Conservation (phyloP, 2,888 invertebrate species). For the Emmelina monodactyla region DNA sequence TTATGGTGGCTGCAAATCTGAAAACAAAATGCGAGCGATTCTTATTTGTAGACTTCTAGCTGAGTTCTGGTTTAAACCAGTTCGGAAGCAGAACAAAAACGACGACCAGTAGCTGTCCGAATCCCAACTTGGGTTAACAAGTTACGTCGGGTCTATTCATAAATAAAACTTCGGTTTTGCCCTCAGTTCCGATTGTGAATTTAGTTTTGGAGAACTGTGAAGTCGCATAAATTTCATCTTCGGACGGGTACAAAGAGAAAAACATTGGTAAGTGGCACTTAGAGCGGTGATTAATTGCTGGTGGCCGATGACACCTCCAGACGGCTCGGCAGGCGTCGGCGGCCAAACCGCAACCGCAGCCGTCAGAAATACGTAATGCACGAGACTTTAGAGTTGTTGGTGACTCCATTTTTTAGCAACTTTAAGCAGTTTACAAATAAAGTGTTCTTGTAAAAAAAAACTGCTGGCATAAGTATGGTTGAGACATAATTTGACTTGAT, state of each 20-base stretch:
- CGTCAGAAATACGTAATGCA: too few relatives aligned
- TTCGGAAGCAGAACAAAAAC: conserved; percentile 31
- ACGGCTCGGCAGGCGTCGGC: conserved; percentile 14
- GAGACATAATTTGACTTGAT: too few relatives aligned
- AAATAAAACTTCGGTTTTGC: conserved; percentile 65
- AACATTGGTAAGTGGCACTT: conserved; percentile 63
- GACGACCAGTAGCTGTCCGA: conserved; percentile 42
- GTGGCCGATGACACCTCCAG: conserved; percentile 48
- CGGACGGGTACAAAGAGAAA: conserved; percentile 51
- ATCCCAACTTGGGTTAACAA: conserved; percentile 52
- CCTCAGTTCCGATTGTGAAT: conserved; percentile 57
- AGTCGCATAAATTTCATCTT: conserved; percentile 64
- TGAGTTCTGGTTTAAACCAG: conserved; percentile 14
- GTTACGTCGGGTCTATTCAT: conserved; percentile 52
- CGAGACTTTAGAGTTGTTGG: too few relatives aligned
- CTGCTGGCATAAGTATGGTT: too few relatives aligned
- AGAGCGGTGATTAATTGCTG: conserved; percentile 59
- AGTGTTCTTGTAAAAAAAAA: too few relatives aligned
- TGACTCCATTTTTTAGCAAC: too few relatives aligned
- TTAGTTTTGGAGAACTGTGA: conserved; percentile 53
- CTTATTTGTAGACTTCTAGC: too few relatives aligned
- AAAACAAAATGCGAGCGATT: too few relatives aligned
- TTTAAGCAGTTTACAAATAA: too few relatives aligned
- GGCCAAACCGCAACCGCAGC: conserved; percentile 1
- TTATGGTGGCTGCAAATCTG: too few relatives aligned